Percentiles rank a stretch among this genome's conserved stretches.
Conservation (phyloP, 2,797 vertebrate genomes). For the Carapus acus region DNA sequence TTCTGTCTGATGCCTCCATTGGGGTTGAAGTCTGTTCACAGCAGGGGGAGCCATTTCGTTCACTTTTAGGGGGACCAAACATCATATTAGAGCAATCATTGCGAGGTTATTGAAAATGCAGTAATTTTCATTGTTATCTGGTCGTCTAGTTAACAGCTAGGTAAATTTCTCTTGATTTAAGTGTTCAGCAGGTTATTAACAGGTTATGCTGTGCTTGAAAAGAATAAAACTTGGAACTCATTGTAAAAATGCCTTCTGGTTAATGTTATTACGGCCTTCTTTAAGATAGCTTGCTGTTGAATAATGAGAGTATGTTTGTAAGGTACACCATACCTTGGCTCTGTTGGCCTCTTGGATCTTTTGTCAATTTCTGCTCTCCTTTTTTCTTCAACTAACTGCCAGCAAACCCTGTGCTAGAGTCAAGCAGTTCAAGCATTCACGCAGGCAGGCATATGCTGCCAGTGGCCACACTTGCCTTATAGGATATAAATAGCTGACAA, state of each 20-base stretch:
- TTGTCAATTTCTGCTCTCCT: background rate
- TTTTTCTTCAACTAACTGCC: conserved; percentile 28
- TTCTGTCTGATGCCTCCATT: conserved; percentile 24
- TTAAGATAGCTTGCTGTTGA: background rate
- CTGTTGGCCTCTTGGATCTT: conserved; percentile 2
- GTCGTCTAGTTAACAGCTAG: too few relatives aligned
- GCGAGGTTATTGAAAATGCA: too few relatives aligned
- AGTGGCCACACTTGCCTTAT: conserved; percentile 58
- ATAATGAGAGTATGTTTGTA: too few relatives aligned
- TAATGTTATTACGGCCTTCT: background rate
- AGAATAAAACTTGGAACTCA: background rate
- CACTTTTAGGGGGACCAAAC: conserved; percentile 25
- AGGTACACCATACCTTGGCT: too few relatives aligned
- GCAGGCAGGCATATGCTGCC: conserved; percentile 66
- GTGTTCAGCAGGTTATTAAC: background rate
- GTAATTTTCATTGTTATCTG: too few relatives aligned
- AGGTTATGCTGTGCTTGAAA: background rate
- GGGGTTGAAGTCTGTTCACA: conserved; percentile 48
- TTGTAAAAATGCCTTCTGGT: background rate
- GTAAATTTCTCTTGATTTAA: background rate
- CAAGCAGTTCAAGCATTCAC: conserved; percentile 44
- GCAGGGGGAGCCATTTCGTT: conserved; percentile 69
- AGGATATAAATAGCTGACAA: conserved; percentile 73
- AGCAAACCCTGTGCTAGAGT: conserved; percentile 39
- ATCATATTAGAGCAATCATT: too few relatives aligned